A percentile compares a stretch with the other conserved stretches of the same genome.
phyloP scores from a whole-genome alignment of 2,797 vertebrate genomes.

The Hydrophis major region DNA sequence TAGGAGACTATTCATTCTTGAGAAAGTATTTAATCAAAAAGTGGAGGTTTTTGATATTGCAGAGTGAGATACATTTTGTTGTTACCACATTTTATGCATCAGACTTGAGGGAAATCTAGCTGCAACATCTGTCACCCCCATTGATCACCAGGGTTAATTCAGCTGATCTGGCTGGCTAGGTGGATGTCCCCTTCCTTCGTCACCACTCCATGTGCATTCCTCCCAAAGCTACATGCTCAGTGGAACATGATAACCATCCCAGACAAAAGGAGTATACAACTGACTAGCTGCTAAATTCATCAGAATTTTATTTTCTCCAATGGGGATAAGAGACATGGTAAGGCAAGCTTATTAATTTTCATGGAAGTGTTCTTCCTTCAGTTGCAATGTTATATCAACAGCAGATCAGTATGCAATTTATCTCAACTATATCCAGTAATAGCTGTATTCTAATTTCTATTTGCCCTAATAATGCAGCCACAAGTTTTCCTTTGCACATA shows the following conservation, averaged over 20 bases:
- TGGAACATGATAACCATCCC: background rate
- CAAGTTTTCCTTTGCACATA: background rate
- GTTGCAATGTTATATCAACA: background rate
- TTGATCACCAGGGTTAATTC: background rate
- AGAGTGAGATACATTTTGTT: background rate
- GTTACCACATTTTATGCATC: background rate
- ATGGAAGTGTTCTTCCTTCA: background rate
- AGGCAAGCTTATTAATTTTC: background rate
- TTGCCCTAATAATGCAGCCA: background rate
- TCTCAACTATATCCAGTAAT: background rate
- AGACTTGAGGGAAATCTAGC: background rate
- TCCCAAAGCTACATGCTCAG: background rate
- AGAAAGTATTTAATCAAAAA: background rate
- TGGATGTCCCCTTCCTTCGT: background rate
- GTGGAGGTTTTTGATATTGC: background rate
- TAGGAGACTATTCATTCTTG: background rate
- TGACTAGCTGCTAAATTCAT: background rate
- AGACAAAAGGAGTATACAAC: background rate
- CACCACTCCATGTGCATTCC: background rate
- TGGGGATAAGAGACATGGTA: background rate
- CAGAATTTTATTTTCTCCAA: background rate
- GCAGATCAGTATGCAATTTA: background rate
- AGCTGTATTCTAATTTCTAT: background rate
- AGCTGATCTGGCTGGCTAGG: background rate
- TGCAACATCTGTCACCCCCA: background rate